Evolutionary conservation across 2,113 vertebrate genomes (phyloP).

Genomic region (Myiozetetes cayanensis): DNA sequence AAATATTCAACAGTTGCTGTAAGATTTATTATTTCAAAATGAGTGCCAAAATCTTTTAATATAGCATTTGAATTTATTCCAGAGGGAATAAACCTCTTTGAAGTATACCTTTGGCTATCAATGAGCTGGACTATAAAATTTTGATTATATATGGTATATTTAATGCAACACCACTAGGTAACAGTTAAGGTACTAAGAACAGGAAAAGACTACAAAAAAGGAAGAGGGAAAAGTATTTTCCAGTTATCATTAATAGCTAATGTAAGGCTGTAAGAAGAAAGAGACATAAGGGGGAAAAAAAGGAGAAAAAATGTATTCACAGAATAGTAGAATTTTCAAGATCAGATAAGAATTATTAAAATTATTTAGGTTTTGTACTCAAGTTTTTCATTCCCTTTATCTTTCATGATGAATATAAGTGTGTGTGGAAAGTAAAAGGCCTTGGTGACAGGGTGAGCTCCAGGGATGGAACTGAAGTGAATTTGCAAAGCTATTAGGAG

Average conservation of each 20-base stretch:
- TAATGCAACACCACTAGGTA: rapidly evolving
- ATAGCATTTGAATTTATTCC: not conserved
- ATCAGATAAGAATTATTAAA: not conserved
- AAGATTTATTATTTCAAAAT: not conserved
- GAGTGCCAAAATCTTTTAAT: not conserved
- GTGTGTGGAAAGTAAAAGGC: not conserved
- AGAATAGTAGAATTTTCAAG: not conserved
- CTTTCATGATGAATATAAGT: not conserved
- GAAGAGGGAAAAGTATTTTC: not conserved
- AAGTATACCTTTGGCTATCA: not conserved
- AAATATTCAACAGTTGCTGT: not conserved
- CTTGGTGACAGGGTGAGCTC: not conserved
- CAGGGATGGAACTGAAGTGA: not conserved
- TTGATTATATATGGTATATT: not conserved
- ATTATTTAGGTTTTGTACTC: not conserved
- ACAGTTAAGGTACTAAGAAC: not conserved
- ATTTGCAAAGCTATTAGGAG: not conserved
- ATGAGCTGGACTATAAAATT: not conserved
- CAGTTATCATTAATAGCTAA: not conserved
- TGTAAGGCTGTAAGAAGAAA: not conserved
- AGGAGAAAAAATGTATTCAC: rapidly evolving
- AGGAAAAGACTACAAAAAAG: not conserved
- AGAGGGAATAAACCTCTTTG: not conserved
- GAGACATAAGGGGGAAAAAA: not conserved
- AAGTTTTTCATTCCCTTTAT: not conserved